Evolutionary conservation across 2,888 invertebrate genomes (phyloP).

Genomic region (Drosophila anomalata): DNA sequence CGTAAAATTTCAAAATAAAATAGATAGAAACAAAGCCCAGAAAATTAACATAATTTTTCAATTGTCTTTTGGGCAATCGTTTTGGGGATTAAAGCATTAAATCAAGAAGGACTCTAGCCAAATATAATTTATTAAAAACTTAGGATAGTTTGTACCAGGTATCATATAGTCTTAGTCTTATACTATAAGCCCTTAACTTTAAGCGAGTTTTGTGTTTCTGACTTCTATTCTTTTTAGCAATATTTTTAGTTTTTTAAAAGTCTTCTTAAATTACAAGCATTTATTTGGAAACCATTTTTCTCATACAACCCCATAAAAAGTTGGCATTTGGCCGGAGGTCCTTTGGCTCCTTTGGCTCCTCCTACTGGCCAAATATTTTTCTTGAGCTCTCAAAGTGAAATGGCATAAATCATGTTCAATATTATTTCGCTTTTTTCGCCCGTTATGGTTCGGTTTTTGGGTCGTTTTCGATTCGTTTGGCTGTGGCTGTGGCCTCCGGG

Average conservation of each 20-base stretch:
- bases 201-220: too few species aligned
- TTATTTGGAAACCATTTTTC: background rate
- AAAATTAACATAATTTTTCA: slow-evolving; percentile 72
- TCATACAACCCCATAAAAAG: slow-evolving; percentile 8
- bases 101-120: background rate
- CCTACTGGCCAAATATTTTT: slow-evolving; percentile 59
- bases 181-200: too few species aligned
- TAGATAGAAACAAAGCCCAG: slow-evolving; percentile 25
- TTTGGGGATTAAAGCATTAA: slow-evolving; percentile 10
- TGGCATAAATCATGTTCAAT: slow-evolving; percentile 67
- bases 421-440: slow-evolving; percentile 46
- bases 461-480: slow-evolving; percentile 25
- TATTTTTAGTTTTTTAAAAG: background rate
- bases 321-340: slow-evolving; percentile 3
- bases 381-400: slow-evolving; percentile 58
- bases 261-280: background rate
- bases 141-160: too few species aligned
- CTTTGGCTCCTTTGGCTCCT: slow-evolving; percentile 17
- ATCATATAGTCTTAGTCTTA: too few species aligned
- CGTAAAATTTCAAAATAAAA: background rate
- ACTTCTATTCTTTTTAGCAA: background rate
- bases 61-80: slow-evolving; percentile 51
- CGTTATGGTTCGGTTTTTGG: slow-evolving; percentile 14
- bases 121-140: background rate
- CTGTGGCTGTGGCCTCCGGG: slow-evolving; percentile 41